Evolutionary conservation across 2,888 invertebrate genomes (phyloP).

Genomic region (Sylvicola cinctus): DNA sequence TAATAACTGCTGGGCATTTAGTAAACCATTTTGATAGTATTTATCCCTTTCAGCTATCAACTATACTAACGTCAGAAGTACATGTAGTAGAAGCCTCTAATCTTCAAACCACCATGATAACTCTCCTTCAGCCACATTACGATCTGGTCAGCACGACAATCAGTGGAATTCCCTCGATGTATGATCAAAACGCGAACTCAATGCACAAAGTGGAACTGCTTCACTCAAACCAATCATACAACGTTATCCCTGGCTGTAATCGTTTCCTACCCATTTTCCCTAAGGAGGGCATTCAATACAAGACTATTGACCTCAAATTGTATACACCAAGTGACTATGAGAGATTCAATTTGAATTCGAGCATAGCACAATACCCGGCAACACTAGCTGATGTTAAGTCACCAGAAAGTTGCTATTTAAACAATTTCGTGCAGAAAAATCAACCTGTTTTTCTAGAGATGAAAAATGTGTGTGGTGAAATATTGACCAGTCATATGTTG

Average conservation of each 20-base stretch:
- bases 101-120: conserved; percentile 51
- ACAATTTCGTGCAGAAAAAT: conserved; percentile 90
- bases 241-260: conserved; percentile 52
- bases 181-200: conserved; percentile 93
- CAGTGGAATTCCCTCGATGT: conserved; percentile 98
- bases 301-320: conserved; percentile 85
- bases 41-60: conserved; percentile 26
- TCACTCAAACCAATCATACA: conserved; percentile 71
- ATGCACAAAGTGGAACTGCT: conserved; percentile 98
- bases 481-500: conserved; percentile 79
- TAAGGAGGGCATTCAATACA: conserved; percentile 54
- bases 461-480: conserved; percentile 52
- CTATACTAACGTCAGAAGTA: conserved; percentile 55
- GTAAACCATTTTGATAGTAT: no score
- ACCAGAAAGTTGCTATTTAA: conserved; percentile 88
- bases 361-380: conserved; percentile 69
- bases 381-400: conserved; percentile 95
- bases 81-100: conserved; percentile 57
- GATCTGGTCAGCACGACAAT: conserved; percentile 89
- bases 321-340: conserved; percentile 85
- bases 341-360: conserved; percentile 46
- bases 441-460: conserved; percentile 84
- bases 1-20: no score
- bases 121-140: conserved; percentile 66
- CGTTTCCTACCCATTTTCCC: conserved; percentile 32